Base-by-base conservation (phyloP, 2,888 invertebrate species). In the Coleophora deauratella region DNA sequence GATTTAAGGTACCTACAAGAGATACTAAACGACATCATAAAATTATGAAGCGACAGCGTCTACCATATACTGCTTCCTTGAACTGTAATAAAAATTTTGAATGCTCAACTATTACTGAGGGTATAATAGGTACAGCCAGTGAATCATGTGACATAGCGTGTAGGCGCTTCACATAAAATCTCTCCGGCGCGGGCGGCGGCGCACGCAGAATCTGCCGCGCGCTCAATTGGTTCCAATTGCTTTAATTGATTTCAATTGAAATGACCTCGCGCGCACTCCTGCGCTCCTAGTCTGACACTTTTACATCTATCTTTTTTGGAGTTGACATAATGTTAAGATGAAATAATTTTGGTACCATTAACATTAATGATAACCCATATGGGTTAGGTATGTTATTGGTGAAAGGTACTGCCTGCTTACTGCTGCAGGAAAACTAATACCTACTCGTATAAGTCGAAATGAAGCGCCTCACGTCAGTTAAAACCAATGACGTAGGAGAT, bases 261-360 rank as follows among this genome's bases (percentile, higher is more conserved):
- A 84, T 80, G 84, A 84, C 85, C 84, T 84, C 85, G 79, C 72
- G 72, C 74, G 72, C 81, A 69, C 79, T 75, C 76, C 77, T 21
- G 21, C 79, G 73, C 70, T 78, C 62, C 81, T 79, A 79, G 77
- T 69, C 67, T 75, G 79, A 81, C 84, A 82, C 78, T 81, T 79
- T 80, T 82, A 80, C 80, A 82, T 82, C 79, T 77, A 84, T 82
- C 81, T 82, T 84, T 82, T 82, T 84, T 75, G 79, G 76, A 79
- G 72, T 69, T 79, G 80, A 75, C 79, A 79, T 77, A 72, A 76
- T 78, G 72, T 21, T 21, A 21, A 4, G 21, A 21, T 21, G 21
- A 21, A 21, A 21, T 21, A 21, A 21, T 21, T 4, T 21, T 21
- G 21, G 3, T 21, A 6, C 21, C 21, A 21, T 21, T 21, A 4